Conservation (phyloP, 2,797 vertebrate genomes). For the Scomberomorus guttatus region DNA sequence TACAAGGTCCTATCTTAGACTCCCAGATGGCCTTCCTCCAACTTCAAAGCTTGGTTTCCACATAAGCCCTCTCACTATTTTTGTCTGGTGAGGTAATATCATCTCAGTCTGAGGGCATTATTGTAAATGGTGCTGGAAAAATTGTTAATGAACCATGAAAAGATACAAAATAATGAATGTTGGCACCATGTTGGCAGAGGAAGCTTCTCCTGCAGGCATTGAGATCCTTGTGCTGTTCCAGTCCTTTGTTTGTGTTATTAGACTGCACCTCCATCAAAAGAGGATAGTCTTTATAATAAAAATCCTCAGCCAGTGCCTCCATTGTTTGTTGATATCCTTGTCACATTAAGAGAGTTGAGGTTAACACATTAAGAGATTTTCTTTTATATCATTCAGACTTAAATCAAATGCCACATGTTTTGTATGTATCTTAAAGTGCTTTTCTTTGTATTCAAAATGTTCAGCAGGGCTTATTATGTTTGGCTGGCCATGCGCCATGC, state of each 20-base stretch:
- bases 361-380: conserved; percentile 1
- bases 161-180: conserved; percentile 15
- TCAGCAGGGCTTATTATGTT: neutral
- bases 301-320: neutral
- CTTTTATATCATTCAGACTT: neutral
- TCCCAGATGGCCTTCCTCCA: conserved; percentile 18
- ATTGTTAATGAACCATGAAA: conserved; percentile 27
- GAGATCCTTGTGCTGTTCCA: neutral
- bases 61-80: conserved; percentile 5
- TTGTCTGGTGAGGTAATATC: neutral
- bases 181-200: conserved; percentile 3
- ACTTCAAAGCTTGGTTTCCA: conserved; percentile 12
- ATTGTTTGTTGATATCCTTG: conserved; percentile 31
- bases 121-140: neutral
- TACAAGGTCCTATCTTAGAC: conserved; percentile 16
- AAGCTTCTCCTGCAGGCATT: neutral
- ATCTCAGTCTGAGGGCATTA: conserved; percentile 3
- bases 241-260: conserved; percentile 12
- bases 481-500: neutral
- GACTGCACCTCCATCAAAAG: conserved; percentile 18
- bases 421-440: too few species aligned
- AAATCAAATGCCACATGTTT: neutral
- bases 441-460: neutral
- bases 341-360: conserved; percentile 12
- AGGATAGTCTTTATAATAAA: neutral